These are phyloP conservation scores for Plagodis pulveraria DNA, from an alignment of 2,888 invertebrate genomes.

Conservation along the genomic window DNA sequence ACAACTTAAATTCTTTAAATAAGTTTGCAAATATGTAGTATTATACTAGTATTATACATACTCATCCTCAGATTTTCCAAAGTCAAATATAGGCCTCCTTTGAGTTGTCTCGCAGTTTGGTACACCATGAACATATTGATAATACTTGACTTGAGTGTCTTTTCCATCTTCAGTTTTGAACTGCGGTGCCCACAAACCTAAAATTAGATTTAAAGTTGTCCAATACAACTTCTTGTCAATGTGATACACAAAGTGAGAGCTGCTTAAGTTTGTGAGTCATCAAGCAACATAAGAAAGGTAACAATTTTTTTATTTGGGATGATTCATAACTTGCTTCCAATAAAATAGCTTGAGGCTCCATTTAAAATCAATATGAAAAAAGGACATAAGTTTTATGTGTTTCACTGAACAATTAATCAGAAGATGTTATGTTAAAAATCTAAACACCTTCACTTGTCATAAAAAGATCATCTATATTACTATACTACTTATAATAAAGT, in stretches of 20 bases:
- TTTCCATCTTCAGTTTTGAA: constrained; percentile 87
- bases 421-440: background rate
- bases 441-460: background rate
- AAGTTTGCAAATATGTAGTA: too few species aligned
- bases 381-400: too few species aligned
- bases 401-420: background rate
- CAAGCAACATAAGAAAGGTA: too few species aligned
- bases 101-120: constrained; percentile 90
- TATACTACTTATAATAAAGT: background rate
- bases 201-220: constrained; percentile 22
- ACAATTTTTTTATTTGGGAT: too few species aligned
- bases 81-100: constrained; percentile 88
- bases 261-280: too few species aligned
- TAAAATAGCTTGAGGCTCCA: too few species aligned
- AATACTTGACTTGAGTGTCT: constrained; percentile 80
- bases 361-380: too few species aligned
- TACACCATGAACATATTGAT: constrained; percentile 85
- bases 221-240: too few species aligned
- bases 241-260: too few species aligned
- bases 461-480: constrained; percentile 11
- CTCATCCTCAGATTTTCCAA: constrained; percentile 85
- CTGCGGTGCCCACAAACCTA: constrained; percentile 85
- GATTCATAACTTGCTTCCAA: too few species aligned
- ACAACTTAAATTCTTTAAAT: background rate
- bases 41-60: constrained; percentile 49